A percentile compares a stretch with the other conserved stretches of the same genome.
These are phyloP conservation scores for Nyctereutes procyonoides DNA, from an alignment of 2,113 vertebrate species.

Conservation along the genomic window DNA sequence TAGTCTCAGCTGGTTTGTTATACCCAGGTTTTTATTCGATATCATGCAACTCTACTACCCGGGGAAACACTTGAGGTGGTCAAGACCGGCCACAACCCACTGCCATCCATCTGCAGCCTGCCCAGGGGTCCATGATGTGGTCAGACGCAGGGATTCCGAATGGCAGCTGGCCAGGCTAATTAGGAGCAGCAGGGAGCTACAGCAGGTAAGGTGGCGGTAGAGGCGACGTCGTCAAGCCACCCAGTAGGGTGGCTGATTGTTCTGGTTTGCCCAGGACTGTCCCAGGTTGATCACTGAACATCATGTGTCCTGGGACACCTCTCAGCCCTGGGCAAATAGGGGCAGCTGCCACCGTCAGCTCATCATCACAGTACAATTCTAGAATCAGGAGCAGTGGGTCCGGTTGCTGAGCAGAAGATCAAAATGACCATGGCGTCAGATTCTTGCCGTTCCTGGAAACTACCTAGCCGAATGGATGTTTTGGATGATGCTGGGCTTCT, in stretches of 20 bases:
- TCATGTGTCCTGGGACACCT: neutral
- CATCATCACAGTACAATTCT: neutral
- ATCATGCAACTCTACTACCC: neutral
- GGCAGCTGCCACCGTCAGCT: neutral
- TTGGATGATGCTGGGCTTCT: neutral
- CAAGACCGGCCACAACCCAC: neutral
- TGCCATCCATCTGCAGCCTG: neutral
- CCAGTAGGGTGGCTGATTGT: neutral
- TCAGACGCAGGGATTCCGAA: neutral
- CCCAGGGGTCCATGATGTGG: neutral
- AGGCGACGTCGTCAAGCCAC: neutral
- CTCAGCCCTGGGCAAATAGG: neutral
- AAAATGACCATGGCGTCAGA: fast-evolving
- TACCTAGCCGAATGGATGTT: fast-evolving
- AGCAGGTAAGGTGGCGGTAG: neutral
- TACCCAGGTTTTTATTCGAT: neutral
- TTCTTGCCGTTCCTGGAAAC: neutral
- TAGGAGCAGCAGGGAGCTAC: fast-evolving
- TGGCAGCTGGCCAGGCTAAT: neutral
- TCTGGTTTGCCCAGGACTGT: neutral
- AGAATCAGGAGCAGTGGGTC: neutral
- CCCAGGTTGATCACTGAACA: neutral
- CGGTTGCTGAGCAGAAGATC: too few species aligned
- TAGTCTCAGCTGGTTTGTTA: neutral
- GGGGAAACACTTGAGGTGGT: neutral